phyloP scores from a whole-genome alignment of 1,140 invertebrate species.

The Plodia interpunctella region DNA sequence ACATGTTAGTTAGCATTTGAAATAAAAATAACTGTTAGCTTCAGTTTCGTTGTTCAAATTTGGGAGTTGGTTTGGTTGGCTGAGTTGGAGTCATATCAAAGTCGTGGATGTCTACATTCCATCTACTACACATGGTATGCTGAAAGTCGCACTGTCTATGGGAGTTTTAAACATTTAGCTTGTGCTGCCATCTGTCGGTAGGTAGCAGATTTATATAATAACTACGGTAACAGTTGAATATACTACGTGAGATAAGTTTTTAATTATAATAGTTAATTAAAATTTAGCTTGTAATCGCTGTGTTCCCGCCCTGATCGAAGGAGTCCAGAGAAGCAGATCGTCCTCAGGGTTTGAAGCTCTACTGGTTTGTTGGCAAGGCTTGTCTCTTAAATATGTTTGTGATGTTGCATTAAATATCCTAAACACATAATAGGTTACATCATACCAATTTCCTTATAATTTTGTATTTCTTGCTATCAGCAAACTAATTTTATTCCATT shows the following conservation, averaged over 20 bases:
- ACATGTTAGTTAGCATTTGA: no score
- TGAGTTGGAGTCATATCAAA: no score
- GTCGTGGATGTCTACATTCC: no score
- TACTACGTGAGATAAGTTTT: neutral
- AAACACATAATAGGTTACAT: neutral
- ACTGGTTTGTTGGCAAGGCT: constrained; percentile 64
- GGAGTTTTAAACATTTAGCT: no score
- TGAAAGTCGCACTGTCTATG: no score
- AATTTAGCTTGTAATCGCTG: constrained; percentile 9
- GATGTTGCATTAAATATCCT: neutral
- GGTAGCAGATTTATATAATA: no score
- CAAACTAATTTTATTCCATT: neutral
- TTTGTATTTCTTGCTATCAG: neutral
- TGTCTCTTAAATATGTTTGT: neutral
- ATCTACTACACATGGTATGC: no score
- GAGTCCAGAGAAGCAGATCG: constrained; percentile 50
- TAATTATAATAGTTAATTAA: no score
- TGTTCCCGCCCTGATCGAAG: constrained; percentile 39
- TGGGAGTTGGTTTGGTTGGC: no score
- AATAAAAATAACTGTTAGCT: no score
- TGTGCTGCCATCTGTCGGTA: constrained; percentile 20
- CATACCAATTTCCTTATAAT: constrained; percentile 6
- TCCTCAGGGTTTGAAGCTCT: constrained; percentile 60
- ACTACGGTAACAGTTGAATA: no score
- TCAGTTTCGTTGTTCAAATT: no score